These are phyloP conservation scores for Dendrophyllia cribrosa DNA, from an alignment of 64 coral and sea anemone species.

Conservation along the genomic window DNA sequence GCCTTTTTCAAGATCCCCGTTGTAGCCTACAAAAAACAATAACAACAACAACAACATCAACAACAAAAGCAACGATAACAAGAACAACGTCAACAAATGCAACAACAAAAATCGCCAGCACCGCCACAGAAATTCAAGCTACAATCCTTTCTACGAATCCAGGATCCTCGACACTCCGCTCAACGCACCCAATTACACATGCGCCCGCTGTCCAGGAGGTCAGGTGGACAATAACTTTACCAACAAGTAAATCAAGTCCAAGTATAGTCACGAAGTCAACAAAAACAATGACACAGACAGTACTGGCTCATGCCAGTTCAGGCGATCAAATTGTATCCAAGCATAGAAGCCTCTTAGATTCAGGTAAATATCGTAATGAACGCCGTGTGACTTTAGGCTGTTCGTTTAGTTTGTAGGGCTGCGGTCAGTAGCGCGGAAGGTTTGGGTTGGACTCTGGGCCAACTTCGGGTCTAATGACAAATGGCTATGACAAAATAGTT, in stretches of 20 bases:
- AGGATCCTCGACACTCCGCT: background rate
- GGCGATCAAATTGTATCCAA: background rate
- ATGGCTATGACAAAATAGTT: too few species aligned
- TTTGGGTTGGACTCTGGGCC: too few species aligned
- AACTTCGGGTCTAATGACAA: too few species aligned
- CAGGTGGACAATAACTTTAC: background rate
- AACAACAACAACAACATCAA: background rate
- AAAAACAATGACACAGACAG: background rate
- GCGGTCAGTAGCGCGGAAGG: too few species aligned
- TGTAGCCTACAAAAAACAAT: background rate
- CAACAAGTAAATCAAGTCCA: background rate
- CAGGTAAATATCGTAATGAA: conserved; percentile 8
- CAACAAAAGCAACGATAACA: background rate
- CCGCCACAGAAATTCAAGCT: background rate
- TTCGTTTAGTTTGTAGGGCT: too few species aligned
- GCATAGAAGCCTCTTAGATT: background rate
- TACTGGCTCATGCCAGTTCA: background rate
- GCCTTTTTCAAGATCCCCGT: conserved; percentile 9
- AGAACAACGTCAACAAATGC: background rate
- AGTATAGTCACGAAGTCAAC: background rate
- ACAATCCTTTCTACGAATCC: background rate
- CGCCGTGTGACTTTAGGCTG: too few species aligned
- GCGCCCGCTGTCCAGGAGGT: background rate
- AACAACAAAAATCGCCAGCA: background rate
- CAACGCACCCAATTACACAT: background rate